Evolutionary conservation across 2,797 vertebrate species (phyloP).

Genomic region (Sebastes alutus): DNA sequence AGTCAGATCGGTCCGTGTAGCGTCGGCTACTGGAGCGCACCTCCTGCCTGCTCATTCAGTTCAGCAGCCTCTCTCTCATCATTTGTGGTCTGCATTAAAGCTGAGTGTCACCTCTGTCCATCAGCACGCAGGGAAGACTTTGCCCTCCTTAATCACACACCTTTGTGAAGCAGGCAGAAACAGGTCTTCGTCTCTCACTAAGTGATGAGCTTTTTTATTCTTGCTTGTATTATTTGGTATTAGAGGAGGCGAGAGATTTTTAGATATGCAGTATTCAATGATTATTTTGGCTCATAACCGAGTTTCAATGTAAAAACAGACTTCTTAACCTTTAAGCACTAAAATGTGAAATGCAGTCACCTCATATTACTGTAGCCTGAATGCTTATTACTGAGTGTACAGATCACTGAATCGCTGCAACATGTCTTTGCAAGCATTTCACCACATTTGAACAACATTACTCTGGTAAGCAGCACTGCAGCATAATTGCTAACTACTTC

Average conservation of each 20-base stretch:
- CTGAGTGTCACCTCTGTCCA: neutral
- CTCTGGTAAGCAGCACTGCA: neutral
- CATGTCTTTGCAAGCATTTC: neutral
- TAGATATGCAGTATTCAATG: neutral
- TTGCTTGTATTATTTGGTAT: neutral
- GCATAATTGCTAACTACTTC: slow-evolving; percentile 3
- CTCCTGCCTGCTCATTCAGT: neutral
- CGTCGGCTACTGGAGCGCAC: neutral
- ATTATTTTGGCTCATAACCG: neutral
- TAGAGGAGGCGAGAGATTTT: neutral
- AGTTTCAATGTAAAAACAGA: neutral
- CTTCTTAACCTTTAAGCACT: neutral
- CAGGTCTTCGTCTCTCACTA: neutral
- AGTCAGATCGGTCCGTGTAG: neutral
- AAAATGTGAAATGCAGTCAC: neutral
- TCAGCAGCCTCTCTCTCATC: neutral
- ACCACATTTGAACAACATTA: neutral
- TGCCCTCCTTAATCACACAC: neutral
- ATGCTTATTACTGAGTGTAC: neutral
- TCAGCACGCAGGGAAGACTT: neutral
- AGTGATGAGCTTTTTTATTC: neutral
- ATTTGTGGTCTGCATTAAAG: neutral
- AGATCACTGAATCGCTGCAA: neutral
- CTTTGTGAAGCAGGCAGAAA: neutral
- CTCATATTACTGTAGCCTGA: neutral